Percentiles rank a stretch among this genome's conserved stretches.
Conservation (phyloP, 2,888 invertebrate genomes). For the Acrobeloides nanus region DNA sequence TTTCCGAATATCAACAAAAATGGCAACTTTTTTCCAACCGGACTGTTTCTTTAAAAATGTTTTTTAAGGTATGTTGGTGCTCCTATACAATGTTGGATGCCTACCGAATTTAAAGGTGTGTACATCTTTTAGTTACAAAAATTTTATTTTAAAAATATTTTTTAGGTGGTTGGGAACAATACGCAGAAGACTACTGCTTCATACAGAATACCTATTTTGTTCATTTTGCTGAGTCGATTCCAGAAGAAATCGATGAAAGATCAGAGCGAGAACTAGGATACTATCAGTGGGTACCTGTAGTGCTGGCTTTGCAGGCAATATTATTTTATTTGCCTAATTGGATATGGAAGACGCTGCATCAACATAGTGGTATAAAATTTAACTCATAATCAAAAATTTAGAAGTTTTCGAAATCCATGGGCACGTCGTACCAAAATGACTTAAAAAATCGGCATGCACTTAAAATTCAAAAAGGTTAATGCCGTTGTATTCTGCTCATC, state of each 20-base stretch:
- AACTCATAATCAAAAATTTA: too few species aligned
- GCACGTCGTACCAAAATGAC: too few species aligned
- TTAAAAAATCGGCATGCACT: too few species aligned
- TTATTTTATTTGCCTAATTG: conserved; percentile 51
- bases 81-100: conserved; percentile 33
- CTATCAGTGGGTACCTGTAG: conserved; percentile 52
- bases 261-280: conserved; percentile 47
- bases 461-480: too few species aligned
- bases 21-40: too few species aligned
- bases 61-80: conserved; percentile 40
- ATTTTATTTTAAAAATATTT: background rate
- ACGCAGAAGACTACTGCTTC: conserved; percentile 53
- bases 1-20: too few species aligned
- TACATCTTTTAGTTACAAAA: conserved; percentile 1
- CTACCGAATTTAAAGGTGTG: conserved; percentile 28
- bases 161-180: conserved; percentile 47
- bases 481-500: too few species aligned
- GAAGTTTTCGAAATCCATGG: too few species aligned
- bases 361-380: conserved; percentile 38
- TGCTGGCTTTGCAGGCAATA: conserved; percentile 49
- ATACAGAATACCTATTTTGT: conserved; percentile 53
- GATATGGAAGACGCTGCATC: conserved; percentile 50
- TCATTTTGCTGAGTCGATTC: conserved; percentile 45
- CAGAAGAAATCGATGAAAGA: conserved; percentile 37
- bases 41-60: too few species aligned